A percentile compares a stretch with the other conserved stretches of the same genome.
Evolutionary conservation across 2,888 invertebrate genomes (phyloP).

Genomic region (Drosophila cyrtoloma): DNA sequence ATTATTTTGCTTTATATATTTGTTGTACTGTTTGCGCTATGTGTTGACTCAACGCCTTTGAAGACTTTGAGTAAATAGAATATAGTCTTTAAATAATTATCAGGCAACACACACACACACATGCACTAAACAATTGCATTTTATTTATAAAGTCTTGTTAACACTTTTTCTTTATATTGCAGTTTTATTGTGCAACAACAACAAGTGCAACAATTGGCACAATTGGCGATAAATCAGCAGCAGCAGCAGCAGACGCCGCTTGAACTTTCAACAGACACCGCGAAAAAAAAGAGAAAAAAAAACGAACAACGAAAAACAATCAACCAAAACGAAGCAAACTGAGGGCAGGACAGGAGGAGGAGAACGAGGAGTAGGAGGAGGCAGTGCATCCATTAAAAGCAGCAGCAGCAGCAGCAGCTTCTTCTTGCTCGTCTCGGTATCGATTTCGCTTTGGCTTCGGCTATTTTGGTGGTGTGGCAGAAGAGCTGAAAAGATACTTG

Average conservation of each 20-base stretch:
- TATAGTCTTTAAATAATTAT: conserved; percentile 36
- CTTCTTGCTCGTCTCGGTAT: conserved; percentile 18
- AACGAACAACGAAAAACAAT: conserved; percentile 60
- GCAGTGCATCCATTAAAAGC: conserved; percentile 51
- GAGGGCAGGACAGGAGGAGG: neutral
- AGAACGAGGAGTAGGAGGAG: conserved; percentile 9
- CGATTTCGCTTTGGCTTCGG: conserved; percentile 31
- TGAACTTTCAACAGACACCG: conserved; percentile 40
- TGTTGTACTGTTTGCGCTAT: conserved; percentile 33
- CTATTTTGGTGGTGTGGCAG: conserved; percentile 38
- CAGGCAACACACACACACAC: conserved; percentile 5
- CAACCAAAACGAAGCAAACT: conserved; percentile 26
- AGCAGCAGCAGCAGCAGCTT: conserved; percentile 11
- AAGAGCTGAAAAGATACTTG: conserved; percentile 18
- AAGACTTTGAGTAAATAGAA: conserved; percentile 6
- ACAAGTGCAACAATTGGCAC: conserved; percentile 69
- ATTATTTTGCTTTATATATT: neutral
- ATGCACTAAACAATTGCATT: conserved; percentile 40
- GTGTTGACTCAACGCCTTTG: conserved; percentile 26
- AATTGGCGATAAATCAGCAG: conserved; percentile 51
- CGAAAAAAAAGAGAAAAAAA: conserved; percentile 17
- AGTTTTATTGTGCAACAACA: conserved; percentile 75
- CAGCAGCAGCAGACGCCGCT: conserved; percentile 31
- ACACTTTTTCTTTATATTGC: conserved; percentile 39
- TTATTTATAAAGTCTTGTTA: conserved; percentile 34